A percentile compares a stretch with the other conserved stretches of the same genome.
phyloP scores from a whole-genome alignment of 2,888 invertebrate genomes.

The Cerastoderma edule region DNA sequence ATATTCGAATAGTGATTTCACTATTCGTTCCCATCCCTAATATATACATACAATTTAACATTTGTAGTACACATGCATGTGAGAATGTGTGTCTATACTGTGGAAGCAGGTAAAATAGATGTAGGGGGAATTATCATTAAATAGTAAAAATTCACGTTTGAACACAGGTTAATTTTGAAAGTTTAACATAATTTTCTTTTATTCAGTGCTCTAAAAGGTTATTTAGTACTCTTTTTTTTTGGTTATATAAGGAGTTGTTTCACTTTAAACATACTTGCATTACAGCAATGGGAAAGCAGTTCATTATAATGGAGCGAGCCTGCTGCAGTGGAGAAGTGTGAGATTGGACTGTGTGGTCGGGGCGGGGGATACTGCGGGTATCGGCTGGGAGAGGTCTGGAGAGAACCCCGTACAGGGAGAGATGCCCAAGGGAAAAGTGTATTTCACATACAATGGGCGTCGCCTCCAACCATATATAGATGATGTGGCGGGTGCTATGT shows the following conservation, averaged over 20 bases:
- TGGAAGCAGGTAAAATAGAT: too few species aligned
- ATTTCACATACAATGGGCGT: slow-evolving; percentile 83
- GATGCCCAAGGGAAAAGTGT: slow-evolving; percentile 79
- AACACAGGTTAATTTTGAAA: too few species aligned
- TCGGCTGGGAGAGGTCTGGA: slow-evolving; percentile 82
- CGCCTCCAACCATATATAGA: slow-evolving; percentile 80
- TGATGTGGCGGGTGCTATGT: slow-evolving; percentile 82
- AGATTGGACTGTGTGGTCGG: slow-evolving; percentile 80
- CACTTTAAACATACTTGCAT: slow-evolving; percentile 13
- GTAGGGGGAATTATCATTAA: too few species aligned
- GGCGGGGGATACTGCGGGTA: slow-evolving; percentile 82
- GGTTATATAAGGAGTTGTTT: too few species aligned
- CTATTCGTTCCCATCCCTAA: too few species aligned
- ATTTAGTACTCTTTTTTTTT: background rate
- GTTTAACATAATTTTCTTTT: too few species aligned
- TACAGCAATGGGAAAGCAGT: slow-evolving; percentile 83
- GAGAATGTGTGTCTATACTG: too few species aligned
- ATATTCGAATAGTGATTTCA: too few species aligned
- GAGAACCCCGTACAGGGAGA: slow-evolving; percentile 72
- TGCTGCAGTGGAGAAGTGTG: slow-evolving; percentile 83
- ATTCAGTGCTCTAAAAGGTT: too few species aligned
- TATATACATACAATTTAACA: too few species aligned
- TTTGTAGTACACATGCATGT: too few species aligned
- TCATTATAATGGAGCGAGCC: slow-evolving; percentile 83
- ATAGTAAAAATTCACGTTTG: too few species aligned